Evolutionary conservation across 2,113 vertebrate genomes (phyloP), one percentile per base, ranked within the genome.

Genomic region (Saguinus imperator): DNA sequence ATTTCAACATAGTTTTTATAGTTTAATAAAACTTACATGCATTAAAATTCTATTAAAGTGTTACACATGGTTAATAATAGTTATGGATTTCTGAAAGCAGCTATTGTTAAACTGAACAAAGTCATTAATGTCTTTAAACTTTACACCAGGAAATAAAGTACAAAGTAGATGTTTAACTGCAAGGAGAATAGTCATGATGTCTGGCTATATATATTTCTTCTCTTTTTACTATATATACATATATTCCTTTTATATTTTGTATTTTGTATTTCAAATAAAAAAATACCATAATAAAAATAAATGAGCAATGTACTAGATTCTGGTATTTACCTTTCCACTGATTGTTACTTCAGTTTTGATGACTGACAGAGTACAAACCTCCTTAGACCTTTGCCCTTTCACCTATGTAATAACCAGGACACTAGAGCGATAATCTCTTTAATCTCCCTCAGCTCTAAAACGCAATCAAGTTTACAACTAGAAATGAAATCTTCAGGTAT

Each of bases 11-110:
- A 97, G 50, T 86, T 97, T 96, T 93, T 89, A 97, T 94, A 27
- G 37, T 90, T 98, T 96, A 32, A 94, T 96, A 96, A 97, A 88
- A 87, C 76, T 83, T 91, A 64, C 21, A 61, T 64, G 64, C 75
- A 79, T 94, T 97, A 95, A 96, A 97, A 97, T 97, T 61, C 81
- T 87, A 97, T 96, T 90, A 92, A 97, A 89, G 25, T 94, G 75
- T 93, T 97, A 89, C 35, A 96, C 37, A 79, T 93, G 92, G 64
- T 91, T 97, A 95, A 95, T 90, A 97, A 98, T 57, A 50, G 58
- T 91, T 96, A 97, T 9, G 75, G 61, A 91, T 90, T 87, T 77
- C 45, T 96, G 58, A 98, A 94, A 81, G 79, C 52, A 92, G 72
- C 27, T 87, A 64, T 93, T 93, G 88, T 95, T 97, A 95, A 96